Base-by-base conservation (phyloP, 2,888 invertebrate species). In the Idaea biselata region DNA sequence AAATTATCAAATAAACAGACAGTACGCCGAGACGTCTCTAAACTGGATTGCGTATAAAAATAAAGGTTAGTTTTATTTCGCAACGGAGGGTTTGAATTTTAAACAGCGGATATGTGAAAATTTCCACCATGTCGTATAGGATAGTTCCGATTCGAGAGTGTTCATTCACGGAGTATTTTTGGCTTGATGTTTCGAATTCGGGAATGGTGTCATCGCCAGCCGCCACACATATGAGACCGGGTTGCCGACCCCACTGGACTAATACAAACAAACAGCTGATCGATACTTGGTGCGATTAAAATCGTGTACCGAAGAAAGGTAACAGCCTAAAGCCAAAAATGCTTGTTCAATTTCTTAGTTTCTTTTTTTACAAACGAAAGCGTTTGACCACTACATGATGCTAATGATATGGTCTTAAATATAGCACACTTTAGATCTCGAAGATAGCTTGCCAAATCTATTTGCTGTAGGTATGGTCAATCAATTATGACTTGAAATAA, bases 181-280 rank as follows among this genome's bases (percentile, higher is more conserved):
- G 83, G 86, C 78, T 71, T 71, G 70, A 68, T 74, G 77, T 78
- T 56, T 75, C 78, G 73, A 65, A 71, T 69, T 73, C 66, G 77
- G 44, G 79, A 88, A 86, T 83, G 84, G 84, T 89, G 87, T 84
- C 85, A 84, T 80, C 82, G 79, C 73, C 76, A 73, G 84, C 79
- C 82, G 79, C 74, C 76, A 73, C 74, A 71, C 79, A 75, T 82
- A 76, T 82, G 80, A 77, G 73, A 79, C 75, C 84, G 70, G 89
- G 89, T 89, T 83, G 83, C 76, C 83, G 89, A 89, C 86, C 90
- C 82, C 80, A 74, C 72, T 72, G 74, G 69, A 75, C 78, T 77
- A 81, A 84, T 79, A 72, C 84, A 87, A 87, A 88, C 86, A 88
- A 89, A 87, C 86, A 88, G 79, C 83, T 88, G 83, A 88, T 89